A percentile compares a stretch with the other conserved stretches of the same genome.
Evolutionary conservation across 2,797 vertebrate genomes (phyloP).

Genomic region (Typhlichthys eigenmanni): DNA sequence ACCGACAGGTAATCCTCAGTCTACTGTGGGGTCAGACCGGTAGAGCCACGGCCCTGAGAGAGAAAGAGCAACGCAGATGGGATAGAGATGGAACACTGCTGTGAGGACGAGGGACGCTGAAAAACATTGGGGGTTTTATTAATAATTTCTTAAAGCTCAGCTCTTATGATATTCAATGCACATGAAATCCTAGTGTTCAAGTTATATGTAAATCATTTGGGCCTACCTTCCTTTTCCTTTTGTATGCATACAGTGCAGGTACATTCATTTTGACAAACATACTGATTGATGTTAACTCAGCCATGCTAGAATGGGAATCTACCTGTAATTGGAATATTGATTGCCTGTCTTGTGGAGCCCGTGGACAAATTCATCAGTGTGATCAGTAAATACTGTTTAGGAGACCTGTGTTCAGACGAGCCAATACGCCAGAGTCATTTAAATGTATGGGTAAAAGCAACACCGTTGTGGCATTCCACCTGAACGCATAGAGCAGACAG

Average conservation of each 20-base stretch:
- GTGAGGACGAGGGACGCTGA: constrained; percentile 21
- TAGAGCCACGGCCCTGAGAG: constrained; percentile 20
- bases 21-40: constrained; percentile 28
- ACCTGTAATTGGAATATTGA: constrained; percentile 75
- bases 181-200: too few relatives aligned
- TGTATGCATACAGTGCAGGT: constrained; percentile 2
- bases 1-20: constrained; percentile 40
- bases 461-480: constrained; percentile 13
- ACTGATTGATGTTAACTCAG: constrained; percentile 47
- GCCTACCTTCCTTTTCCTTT: constrained; percentile 11
- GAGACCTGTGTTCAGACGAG: constrained; percentile 35
- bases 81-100: constrained; percentile 21
- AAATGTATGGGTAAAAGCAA: constrained; percentile 51
- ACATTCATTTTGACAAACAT: constrained; percentile 45
- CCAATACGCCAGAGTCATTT: constrained; percentile 51
- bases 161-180: background rate
- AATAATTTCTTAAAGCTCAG: constrained; percentile 34
- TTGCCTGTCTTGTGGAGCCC: constrained; percentile 51
- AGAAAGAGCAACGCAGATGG: constrained; percentile 22
- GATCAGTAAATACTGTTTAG: constrained; percentile 61
- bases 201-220: constrained; percentile 15
- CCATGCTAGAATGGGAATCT: constrained; percentile 54
- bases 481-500: constrained; percentile 32
- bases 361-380: constrained; percentile 68
- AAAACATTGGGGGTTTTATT: constrained; percentile 14